Percentiles rank a stretch among this genome's conserved stretches.
These are phyloP conservation scores for Albula glossodonta DNA, from an alignment of 2,113 vertebrate species.

Conservation along the genomic window DNA sequence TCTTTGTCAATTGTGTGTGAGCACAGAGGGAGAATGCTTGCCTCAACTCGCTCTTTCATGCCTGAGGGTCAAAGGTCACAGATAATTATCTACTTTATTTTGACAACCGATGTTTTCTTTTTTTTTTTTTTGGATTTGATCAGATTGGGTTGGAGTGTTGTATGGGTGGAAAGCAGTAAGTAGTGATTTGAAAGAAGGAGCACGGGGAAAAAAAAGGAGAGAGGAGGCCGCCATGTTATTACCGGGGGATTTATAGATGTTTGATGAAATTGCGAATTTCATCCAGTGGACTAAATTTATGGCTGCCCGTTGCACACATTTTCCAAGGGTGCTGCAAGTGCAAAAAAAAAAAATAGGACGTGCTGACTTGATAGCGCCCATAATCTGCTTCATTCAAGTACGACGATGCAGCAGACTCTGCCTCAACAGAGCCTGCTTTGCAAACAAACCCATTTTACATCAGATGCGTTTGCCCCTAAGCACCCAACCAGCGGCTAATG, in stretches of 20 bases:
- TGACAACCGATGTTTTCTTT: not conserved
- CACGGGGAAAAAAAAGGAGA: not conserved
- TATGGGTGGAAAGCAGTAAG: not conserved
- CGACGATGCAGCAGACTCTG: not conserved
- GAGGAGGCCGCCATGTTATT: not conserved
- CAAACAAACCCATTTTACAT: not conserved
- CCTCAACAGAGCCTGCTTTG: not conserved
- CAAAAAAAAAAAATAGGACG: not conserved
- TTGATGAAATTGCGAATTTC: constrained; percentile 11
- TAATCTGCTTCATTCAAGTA: not conserved
- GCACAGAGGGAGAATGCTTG: not conserved
- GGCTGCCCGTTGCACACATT: not conserved
- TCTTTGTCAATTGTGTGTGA: not conserved
- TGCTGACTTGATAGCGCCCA: not conserved
- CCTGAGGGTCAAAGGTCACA: not conserved
- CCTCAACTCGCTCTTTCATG: not conserved
- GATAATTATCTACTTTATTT: not conserved
- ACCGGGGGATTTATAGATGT: not conserved
- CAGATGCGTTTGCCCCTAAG: not conserved
- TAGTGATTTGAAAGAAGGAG: not conserved
- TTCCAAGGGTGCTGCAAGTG: not conserved
- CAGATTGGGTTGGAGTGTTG: not conserved
- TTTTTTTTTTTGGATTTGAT: not conserved
- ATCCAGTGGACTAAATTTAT: not conserved
- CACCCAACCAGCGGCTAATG: not conserved